phyloP scores from a whole-genome alignment of 2,113 vertebrate genomes.

The Leptosomus discolor region DNA sequence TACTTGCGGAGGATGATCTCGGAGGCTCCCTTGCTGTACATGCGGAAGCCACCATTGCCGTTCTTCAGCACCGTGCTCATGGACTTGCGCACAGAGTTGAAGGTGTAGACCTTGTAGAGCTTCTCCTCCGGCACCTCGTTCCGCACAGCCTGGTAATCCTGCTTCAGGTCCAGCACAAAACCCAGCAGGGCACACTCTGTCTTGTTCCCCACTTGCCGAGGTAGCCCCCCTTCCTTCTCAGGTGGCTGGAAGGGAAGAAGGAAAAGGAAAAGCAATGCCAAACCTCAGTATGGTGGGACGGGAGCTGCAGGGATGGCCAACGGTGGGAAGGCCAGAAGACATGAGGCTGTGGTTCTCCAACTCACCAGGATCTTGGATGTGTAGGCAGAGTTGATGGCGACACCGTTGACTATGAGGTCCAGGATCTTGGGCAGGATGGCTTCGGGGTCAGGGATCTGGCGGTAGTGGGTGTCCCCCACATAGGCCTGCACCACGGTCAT shows the following conservation, averaged over 20 bases:
- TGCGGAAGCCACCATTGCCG: conserved; percentile 81
- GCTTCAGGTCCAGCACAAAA: conserved; percentile 87
- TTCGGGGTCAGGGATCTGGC: conserved; percentile 82
- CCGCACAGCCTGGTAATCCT: conserved; percentile 91
- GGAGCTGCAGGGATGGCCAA: neutral
- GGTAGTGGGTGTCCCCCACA: conserved; percentile 83
- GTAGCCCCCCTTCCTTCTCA: conserved; percentile 92
- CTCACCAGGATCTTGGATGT: conserved; percentile 95
- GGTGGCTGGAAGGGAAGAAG: conserved; percentile 77
- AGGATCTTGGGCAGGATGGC: conserved; percentile 79
- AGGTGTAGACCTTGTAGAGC: conserved; percentile 96
- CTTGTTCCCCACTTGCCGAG: conserved; percentile 95
- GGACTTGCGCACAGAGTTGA: conserved; percentile 95
- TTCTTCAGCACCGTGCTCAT: conserved; percentile 95
- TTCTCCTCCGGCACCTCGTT: conserved; percentile 92
- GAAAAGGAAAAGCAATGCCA: neutral
- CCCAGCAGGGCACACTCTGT: conserved; percentile 92
- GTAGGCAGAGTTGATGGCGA: conserved; percentile 93
- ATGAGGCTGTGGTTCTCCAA: fast-evolving
- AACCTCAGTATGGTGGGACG: fast-evolving
- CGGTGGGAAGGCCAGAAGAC: neutral
- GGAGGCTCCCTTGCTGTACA: conserved; percentile 98
- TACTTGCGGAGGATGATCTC: conserved; percentile 97
- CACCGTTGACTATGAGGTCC: conserved; percentile 87
- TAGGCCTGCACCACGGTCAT: conserved; percentile 96